A percentile compares a stretch with the other conserved stretches of the same genome.
Conservation (phyloP, 2,888 invertebrate species). For the Nemotelus pantherinus region DNA sequence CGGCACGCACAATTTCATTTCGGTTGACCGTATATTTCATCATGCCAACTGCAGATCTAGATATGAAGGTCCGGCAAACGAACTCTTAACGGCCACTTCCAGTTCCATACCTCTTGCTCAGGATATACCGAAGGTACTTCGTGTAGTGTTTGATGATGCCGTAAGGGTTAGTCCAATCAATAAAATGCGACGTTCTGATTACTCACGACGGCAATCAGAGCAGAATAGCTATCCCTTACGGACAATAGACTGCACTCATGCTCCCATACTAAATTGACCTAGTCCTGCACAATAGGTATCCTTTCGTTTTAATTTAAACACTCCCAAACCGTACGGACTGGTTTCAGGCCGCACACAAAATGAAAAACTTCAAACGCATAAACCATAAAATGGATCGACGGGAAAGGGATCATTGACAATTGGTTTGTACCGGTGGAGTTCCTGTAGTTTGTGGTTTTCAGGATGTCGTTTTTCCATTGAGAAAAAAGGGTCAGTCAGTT, state of each 20-base stretch:
- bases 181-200: constrained; percentile 39
- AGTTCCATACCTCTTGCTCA: too few relatives aligned
- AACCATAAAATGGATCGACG: constrained; percentile 6
- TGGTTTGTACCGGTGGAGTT: constrained; percentile 4
- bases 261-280: neutral
- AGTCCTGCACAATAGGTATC: neutral
- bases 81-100: neutral
- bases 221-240: neutral
- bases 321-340: neutral
- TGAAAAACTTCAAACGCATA: constrained; percentile 12
- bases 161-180: constrained; percentile 26
- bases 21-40: constrained; percentile 10
- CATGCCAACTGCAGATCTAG: constrained; percentile 19
- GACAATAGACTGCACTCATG: constrained; percentile 2
- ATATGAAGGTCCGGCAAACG: neutral
- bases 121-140: neutral
- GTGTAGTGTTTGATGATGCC: neutral
- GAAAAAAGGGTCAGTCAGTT: neutral
- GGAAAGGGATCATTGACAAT: constrained; percentile 24
- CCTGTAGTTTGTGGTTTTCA: constrained; percentile 9
- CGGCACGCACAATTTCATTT: constrained; percentile 24
- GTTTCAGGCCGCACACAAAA: neutral
- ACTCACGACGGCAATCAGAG: neutral
- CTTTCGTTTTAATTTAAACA: constrained; percentile 3
- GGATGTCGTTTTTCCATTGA: constrained; percentile 1